phyloP scores from a whole-genome alignment of 2,797 vertebrate species.

The Molossus alvarezi region DNA sequence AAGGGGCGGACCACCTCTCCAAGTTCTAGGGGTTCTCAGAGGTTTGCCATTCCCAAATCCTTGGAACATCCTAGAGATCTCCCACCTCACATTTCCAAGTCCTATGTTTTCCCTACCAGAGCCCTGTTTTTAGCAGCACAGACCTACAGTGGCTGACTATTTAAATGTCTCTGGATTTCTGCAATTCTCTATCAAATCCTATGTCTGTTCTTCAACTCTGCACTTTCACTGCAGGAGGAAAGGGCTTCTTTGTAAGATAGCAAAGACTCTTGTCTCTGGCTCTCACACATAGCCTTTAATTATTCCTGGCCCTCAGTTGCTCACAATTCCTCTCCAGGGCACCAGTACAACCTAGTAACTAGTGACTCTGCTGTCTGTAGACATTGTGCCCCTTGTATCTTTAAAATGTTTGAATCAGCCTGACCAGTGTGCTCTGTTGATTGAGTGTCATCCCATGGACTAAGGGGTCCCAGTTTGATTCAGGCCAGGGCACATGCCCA shows the following conservation, averaged over 20 bases:
- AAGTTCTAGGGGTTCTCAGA: neutral
- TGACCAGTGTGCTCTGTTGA: no score
- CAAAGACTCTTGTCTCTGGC: neutral
- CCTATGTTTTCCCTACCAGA: neutral
- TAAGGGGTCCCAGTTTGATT: no score
- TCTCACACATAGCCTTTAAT: neutral
- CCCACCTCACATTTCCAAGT: neutral
- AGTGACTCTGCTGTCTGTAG: neutral
- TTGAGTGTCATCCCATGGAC: no score
- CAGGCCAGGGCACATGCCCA: no score
- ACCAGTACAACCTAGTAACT: neutral
- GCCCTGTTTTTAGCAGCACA: neutral
- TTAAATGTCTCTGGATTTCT: neutral
- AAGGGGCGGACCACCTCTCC: neutral
- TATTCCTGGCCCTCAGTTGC: neutral
- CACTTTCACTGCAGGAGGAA: neutral
- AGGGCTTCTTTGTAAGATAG: neutral
- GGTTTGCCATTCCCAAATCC: neutral
- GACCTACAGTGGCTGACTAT: neutral
- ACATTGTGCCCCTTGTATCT: neutral
- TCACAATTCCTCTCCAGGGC: neutral
- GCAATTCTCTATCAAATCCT: neutral
- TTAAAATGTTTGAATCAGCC: neutral
- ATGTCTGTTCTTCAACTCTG: neutral
- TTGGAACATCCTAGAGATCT: neutral